A percentile compares a stretch with the other conserved stretches of the same genome.
phyloP scores from a whole-genome alignment of 2,113 vertebrate genomes.

The Rhinolophus sinicus region DNA sequence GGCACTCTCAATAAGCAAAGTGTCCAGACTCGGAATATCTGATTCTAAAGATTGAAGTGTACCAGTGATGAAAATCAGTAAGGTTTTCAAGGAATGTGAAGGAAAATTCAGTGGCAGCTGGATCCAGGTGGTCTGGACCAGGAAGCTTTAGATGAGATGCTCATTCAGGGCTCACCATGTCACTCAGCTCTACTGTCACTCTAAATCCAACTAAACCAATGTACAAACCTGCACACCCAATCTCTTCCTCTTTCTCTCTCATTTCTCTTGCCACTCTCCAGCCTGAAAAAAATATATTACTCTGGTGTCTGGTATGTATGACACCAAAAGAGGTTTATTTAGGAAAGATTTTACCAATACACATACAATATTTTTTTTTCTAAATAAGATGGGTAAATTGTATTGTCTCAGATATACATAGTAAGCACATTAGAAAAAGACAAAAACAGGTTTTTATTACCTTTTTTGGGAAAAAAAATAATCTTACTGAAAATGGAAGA shows the following conservation, averaged over 20 bases:
- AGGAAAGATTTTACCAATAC: neutral
- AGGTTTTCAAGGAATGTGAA: neutral
- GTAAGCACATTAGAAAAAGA: neutral
- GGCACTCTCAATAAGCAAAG: neutral
- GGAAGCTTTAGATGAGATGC: neutral
- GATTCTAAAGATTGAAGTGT: neutral
- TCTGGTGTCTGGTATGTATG: neutral
- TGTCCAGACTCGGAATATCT: neutral
- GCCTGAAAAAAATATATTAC: neutral
- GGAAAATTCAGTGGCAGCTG: neutral
- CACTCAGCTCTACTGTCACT: neutral
- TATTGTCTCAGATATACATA: neutral
- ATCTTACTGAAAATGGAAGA: neutral
- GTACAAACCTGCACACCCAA: neutral
- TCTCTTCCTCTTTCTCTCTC: neutral
- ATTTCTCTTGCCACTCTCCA: neutral
- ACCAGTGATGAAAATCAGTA: neutral
- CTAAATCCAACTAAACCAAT: neutral
- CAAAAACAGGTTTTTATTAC: neutral
- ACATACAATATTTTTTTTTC: neutral
- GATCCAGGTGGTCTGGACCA: neutral
- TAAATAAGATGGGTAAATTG: neutral
- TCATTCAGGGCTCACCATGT: rapidly evolving
- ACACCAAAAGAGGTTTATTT: neutral
- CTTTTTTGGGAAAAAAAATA: neutral